Base-by-base conservation (phyloP, 2,888 invertebrate genomes). In the Bruchidius siliquastri region DNA sequence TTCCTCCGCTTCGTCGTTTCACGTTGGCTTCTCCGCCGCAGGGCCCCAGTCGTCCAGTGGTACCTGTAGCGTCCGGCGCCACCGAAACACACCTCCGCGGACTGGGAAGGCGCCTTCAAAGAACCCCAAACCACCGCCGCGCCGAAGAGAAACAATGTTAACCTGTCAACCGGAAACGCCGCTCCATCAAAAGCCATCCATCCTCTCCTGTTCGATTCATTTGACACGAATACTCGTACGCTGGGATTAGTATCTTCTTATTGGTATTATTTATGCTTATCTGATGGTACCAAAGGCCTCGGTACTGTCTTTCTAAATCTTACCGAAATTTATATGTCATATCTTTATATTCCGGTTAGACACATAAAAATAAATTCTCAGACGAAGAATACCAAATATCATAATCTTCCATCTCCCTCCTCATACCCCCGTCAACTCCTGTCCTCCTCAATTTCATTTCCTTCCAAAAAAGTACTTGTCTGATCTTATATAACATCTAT, bases 41-140 rank as follows among this genome's bases (percentile, higher is more conserved):
- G 26, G 26, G 26, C 26, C 3, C 26, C 8, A n/a, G n/a, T n/a
- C n/a, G n/a, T n/a, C n/a, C n/a, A n/a, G 49, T 18, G 18, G 49
- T 49, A 49, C 13, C 18, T n/a, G n/a, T n/a, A n/a, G n/a, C n/a
- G n/a, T n/a, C 78, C 83, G 86, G 86, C 86, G 86, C 86, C 86
- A 85, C 82, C 81, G 81, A 83, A 85, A 85, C 85, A 86, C 86
- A 85, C 86, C 86, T 85, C 84, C 83, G 79, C 81, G 79, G 49
- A 49, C 49, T 3, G 49, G 1, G 49, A 49, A 49, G 49, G 49
- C 49, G 49, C 49, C 49, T 49, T 49, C 49, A 49, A 49, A 49
- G 49, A 49, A 49, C 8, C 49, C 49, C 3, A 49, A 4, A 3
- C 10, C 3, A 8, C 49, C 13, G 13, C 49, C 49, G 49, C 49